A percentile compares a stretch with the other conserved stretches of the same genome.
phyloP scores from a whole-genome alignment of 2,888 invertebrate species.

The Hyposoter didymator region DNA sequence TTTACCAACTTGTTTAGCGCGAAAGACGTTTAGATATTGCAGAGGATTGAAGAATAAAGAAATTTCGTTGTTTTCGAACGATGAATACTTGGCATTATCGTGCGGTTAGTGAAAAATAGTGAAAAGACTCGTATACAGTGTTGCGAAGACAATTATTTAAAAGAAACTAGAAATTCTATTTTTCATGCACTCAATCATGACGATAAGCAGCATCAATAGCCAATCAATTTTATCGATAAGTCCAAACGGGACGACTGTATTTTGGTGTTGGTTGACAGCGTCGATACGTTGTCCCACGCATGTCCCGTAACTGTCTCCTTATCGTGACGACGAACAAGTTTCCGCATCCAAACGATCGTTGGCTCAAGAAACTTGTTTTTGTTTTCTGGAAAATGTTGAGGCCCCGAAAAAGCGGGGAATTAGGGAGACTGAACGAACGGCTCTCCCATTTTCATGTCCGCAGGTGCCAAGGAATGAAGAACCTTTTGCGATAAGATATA shows the following conservation, averaged over 20 bases:
- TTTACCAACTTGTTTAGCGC: neutral
- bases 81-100: neutral
- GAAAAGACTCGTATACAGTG: neutral
- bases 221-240: neutral
- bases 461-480: constrained; percentile 49
- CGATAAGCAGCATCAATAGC: neutral
- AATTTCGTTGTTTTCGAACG: neutral
- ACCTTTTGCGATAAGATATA: constrained; percentile 68
- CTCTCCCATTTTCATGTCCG: constrained; percentile 6
- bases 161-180: neutral
- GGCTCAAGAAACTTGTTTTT: constrained; percentile 3
- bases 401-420: constrained; percentile 8
- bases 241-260: neutral
- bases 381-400: neutral
- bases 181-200: neutral
- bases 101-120: neutral
- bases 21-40: no score
- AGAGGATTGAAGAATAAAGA: neutral
- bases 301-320: neutral
- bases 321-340: constrained; percentile 23
- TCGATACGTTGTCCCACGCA: neutral
- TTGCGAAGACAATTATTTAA: neutral
- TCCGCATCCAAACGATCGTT: neutral
- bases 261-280: constrained; percentile 10
- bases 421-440: neutral